Evolutionary conservation across 2,113 vertebrate species (phyloP).

Genomic region (Stictonetta naevosa): DNA sequence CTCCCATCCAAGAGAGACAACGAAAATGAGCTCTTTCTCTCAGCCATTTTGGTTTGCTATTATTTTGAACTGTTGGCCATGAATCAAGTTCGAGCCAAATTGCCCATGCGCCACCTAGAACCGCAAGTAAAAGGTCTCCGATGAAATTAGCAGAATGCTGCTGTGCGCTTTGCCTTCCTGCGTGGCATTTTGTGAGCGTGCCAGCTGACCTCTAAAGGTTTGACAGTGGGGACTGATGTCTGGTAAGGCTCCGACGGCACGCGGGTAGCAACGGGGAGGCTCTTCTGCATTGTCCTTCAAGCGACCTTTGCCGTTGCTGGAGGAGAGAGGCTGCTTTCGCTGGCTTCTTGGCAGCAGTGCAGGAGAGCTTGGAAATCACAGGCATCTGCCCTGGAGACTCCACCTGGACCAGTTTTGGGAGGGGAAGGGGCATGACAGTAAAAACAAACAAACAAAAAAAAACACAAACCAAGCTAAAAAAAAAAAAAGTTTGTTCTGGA

Average conservation of each 20-base stretch:
- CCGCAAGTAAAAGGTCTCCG: not conserved
- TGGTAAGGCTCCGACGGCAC: fast-evolving
- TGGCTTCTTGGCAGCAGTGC: not conserved
- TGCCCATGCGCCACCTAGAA: conserved; percentile 25
- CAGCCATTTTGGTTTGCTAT: conserved; percentile 4
- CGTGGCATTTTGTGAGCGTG: not conserved
- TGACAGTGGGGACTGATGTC: not conserved
- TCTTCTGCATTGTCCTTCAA: not conserved
- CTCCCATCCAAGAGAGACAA: not conserved
- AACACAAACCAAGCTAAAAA: too few species aligned
- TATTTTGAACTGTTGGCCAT: conserved; percentile 42
- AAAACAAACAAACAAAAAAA: not conserved
- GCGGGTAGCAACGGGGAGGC: fast-evolving
- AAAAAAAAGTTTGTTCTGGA: not conserved
- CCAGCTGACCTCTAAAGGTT: not conserved
- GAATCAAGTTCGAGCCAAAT: conserved; percentile 28
- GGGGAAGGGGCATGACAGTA: too few species aligned
- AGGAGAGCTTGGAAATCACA: not conserved
- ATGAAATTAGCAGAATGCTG: not conserved
- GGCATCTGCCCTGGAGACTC: not conserved
- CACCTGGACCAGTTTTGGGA: not conserved
- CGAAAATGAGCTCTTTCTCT: not conserved
- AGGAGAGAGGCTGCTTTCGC: not conserved
- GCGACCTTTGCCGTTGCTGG: not conserved
- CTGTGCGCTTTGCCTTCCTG: not conserved